Percentiles rank a stretch among this genome's conserved stretches.
Conservation (phyloP, 2,888 invertebrate species). For the Drosophila dives region DNA sequence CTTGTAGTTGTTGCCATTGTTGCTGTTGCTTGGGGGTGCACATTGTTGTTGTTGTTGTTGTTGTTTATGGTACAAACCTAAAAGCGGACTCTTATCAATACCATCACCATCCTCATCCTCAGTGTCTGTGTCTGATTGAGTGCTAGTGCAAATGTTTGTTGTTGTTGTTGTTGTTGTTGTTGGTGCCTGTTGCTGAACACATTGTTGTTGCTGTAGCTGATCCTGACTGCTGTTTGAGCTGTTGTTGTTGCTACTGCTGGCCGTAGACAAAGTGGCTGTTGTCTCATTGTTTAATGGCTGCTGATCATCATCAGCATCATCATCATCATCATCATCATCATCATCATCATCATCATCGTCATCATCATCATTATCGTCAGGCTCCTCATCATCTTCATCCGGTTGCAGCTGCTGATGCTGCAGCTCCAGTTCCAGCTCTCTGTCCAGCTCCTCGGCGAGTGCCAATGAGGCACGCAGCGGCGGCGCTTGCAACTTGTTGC, state of each 20-base stretch:
- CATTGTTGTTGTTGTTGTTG: constrained; percentile 40
- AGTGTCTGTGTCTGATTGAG: constrained; percentile 69
- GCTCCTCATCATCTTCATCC: constrained; percentile 40
- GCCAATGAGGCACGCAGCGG: constrained; percentile 70
- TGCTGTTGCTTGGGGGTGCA: constrained; percentile 28
- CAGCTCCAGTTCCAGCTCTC: constrained; percentile 62
- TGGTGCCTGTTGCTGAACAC: constrained; percentile 25
- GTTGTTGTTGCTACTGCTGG: constrained; percentile 38
- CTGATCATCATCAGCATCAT: constrained; percentile 71
- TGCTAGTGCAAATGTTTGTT: constrained; percentile 66
- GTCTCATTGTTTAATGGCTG: constrained; percentile 81
- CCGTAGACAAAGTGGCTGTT: constrained; percentile 60
- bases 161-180: constrained; percentile 57
- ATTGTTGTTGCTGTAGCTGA: constrained; percentile 21
- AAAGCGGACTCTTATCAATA: constrained; percentile 84
- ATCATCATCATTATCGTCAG: constrained; percentile 61
- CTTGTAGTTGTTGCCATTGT: constrained; percentile 17
- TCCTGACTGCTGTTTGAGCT: constrained; percentile 32
- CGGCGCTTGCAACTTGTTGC: constrained; percentile 36
- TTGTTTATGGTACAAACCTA: constrained; percentile 84
- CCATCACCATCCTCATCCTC: constrained; percentile 78
- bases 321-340: constrained; percentile 58
- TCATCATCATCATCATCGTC: constrained; percentile 65
- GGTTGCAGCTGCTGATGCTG: constrained; percentile 31
- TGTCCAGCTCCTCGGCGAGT: constrained; percentile 68